Conservation (phyloP, 2,113 vertebrate species). For the Pavo muticus region DNA sequence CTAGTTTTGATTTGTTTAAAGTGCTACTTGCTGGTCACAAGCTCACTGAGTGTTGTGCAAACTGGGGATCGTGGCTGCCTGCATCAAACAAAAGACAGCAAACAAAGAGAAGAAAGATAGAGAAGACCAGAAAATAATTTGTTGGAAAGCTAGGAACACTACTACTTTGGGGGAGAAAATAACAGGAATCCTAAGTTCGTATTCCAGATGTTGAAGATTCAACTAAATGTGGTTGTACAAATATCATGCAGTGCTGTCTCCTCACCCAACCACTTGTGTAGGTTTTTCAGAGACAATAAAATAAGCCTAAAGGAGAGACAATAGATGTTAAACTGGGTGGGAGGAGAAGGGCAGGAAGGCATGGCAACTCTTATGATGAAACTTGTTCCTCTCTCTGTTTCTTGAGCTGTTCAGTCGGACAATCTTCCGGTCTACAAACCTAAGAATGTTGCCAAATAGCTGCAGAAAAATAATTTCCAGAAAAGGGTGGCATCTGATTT, state of each 20-base stretch:
- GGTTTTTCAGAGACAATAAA: not conserved
- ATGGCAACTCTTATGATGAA: not conserved
- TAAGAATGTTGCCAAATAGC: constrained; percentile 41
- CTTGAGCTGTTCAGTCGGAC: constrained; percentile 33
- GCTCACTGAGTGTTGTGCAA: not conserved
- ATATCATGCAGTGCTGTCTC: not conserved
- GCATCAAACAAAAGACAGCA: not conserved
- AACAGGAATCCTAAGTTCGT: not conserved
- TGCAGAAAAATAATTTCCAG: constrained; percentile 65
- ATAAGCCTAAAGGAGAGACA: not conserved
- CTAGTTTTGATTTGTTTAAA: constrained; percentile 1
- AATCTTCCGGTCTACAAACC: constrained; percentile 40
- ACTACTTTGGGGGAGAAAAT: not conserved
- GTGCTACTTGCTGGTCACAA: not conserved
- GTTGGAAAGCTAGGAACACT: not conserved
- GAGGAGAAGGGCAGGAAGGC: not conserved
- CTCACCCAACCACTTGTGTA: not conserved
- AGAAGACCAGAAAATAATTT: not conserved
- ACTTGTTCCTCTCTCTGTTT: constrained; percentile 21
- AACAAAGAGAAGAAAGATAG: not conserved
- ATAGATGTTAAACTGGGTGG: constrained; percentile 12
- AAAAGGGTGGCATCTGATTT: constrained; percentile 66
- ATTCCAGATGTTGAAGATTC: not conserved
- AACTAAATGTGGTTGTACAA: not conserved
- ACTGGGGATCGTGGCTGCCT: not conserved